These are phyloP conservation scores for Theocolax elegans DNA, from an alignment of 1,140 invertebrate genomes.

Conservation along the genomic window DNA sequence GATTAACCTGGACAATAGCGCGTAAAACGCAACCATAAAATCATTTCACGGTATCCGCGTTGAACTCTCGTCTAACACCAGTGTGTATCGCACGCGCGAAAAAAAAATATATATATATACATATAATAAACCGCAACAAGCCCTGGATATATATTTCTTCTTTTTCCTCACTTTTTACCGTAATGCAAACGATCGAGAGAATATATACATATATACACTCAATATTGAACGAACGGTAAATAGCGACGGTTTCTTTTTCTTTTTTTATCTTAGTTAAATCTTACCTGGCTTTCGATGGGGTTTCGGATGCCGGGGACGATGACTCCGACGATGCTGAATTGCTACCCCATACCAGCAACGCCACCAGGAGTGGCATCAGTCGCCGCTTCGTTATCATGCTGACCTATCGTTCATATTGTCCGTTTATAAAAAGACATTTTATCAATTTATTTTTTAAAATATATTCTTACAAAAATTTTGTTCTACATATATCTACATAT, in stretches of 20 bases:
- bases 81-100: not conserved
- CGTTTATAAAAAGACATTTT: not conserved
- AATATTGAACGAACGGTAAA: slow-evolving; percentile 39
- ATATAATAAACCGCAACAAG: slow-evolving; percentile 9
- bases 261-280: not conserved
- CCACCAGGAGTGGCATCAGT: slow-evolving; percentile 10
- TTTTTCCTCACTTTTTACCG: slow-evolving; percentile 8
- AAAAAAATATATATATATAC: not conserved
- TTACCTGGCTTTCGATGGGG: not conserved
- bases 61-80: not conserved
- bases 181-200: slow-evolving; percentile 16
- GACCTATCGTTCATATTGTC: not conserved
- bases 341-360: slow-evolving; percentile 14
- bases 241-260: not conserved
- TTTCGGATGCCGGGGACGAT: not conserved
- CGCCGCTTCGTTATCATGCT: slow-evolving; percentile 19
- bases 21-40: no score
- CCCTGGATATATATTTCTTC: not conserved
- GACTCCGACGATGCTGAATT: not conserved
- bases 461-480: no score
- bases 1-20: no score
- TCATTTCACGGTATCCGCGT: no score
- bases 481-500: no score
- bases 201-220: no score
- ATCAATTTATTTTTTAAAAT: no score